Evolutionary conservation across 2,888 invertebrate species (phyloP).

Genomic region (Drosophila quasianomalipes): DNA sequence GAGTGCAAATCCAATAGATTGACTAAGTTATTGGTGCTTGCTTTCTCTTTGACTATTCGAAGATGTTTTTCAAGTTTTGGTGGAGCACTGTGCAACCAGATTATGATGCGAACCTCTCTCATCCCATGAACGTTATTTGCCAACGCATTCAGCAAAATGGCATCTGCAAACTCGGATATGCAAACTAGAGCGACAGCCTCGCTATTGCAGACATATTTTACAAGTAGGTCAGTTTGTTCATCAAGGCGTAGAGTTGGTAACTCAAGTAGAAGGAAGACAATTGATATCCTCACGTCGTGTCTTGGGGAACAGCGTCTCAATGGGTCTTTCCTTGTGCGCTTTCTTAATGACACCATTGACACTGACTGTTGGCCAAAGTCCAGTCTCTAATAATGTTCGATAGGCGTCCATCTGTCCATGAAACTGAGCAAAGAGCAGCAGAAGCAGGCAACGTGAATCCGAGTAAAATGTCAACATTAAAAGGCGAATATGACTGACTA

Average conservation of each 20-base stretch:
- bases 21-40: constrained; percentile 6
- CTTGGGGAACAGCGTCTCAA: constrained; percentile 23
- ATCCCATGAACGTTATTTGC: too few species aligned
- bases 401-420: neutral
- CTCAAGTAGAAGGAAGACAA: neutral
- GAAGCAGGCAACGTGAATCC: too few species aligned
- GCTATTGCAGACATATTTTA: constrained; percentile 9
- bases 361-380: neutral
- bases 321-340: neutral
- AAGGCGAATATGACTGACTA: neutral
- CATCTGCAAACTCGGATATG: too few species aligned
- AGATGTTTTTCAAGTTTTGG: neutral
- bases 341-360: constrained; percentile 13
- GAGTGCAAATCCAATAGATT: neutral
- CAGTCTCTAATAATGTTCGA: neutral
- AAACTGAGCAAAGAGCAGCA: neutral
- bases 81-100: constrained; percentile 10
- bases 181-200: neutral
- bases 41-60: neutral
- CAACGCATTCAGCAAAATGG: too few species aligned
- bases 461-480: neutral
- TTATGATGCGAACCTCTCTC: constrained; percentile 8
- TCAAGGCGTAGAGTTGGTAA: constrained; percentile 21
- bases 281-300: neutral
- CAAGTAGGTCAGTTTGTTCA: neutral